phyloP scores from a whole-genome alignment of 1,140 invertebrate genomes.

The Pseudobourletiella spinata region DNA sequence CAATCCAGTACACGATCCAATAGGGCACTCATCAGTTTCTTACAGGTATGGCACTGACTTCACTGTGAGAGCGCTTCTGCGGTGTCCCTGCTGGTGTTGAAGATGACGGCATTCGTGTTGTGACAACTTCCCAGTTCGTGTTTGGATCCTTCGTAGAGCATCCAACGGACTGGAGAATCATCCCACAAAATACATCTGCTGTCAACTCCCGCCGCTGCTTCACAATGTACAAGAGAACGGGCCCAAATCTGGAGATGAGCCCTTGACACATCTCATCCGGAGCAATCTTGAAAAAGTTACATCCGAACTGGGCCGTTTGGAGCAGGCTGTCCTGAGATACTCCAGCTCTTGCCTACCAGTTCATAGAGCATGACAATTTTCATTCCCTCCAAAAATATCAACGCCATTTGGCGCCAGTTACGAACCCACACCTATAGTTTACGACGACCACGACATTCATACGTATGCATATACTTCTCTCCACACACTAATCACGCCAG shows the following conservation, averaged over 20 bases:
- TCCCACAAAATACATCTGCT: slow-evolving; percentile 32
- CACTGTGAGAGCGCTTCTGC: too few species aligned
- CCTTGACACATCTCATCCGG: slow-evolving; percentile 29
- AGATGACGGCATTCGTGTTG: too few species aligned
- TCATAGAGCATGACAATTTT: background rate
- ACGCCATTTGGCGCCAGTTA: too few species aligned
- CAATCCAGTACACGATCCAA: too few species aligned
- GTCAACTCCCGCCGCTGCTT: slow-evolving; percentile 15
- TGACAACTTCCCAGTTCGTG: slow-evolving; percentile 11
- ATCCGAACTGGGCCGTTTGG: slow-evolving; percentile 25
- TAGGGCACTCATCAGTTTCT: too few species aligned
- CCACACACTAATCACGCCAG: too few species aligned
- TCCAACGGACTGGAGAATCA: slow-evolving; percentile 28
- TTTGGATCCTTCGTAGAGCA: slow-evolving; percentile 14
- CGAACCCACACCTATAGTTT: too few species aligned
- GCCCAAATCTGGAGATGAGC: slow-evolving; percentile 28
- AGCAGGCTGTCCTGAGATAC: slow-evolving; percentile 10
- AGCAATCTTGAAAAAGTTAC: slow-evolving; percentile 30
- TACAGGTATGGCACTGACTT: too few species aligned
- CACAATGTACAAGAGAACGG: slow-evolving; percentile 25
- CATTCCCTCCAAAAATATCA: too few species aligned
- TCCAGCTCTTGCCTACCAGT: slow-evolving; percentile 1
- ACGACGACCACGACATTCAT: too few species aligned
- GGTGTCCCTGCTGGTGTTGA: background rate
- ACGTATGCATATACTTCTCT: too few species aligned